Evolutionary conservation across 2,113 vertebrate species (phyloP), one percentile per base, ranked within the genome.

Genomic region (Nibea coibor): DNA sequence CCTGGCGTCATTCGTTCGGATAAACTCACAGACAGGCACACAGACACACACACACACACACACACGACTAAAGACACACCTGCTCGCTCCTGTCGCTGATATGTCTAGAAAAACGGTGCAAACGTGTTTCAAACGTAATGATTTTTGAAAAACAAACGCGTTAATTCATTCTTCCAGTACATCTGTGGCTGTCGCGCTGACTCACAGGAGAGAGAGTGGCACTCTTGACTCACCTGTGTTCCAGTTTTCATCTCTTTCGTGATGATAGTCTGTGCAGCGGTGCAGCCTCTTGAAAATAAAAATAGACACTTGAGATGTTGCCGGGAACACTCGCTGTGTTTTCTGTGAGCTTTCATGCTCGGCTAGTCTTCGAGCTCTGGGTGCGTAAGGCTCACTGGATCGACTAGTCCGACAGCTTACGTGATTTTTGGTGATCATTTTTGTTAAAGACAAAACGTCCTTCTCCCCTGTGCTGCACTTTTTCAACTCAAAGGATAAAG

Each of bases 21-120:
- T 11, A 22, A 75, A 50, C 47, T 39, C n/a, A n/a, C n/a, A 28
- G 3, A 28, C 31, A 35, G 6, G 7, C 31, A 8, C 31, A 8
- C 6, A 35, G 1, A 35, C 35, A 39, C 35, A 39, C 35, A 9
- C 35, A 39, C 35, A 9, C 35, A 39, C 8, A 39, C 22, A 8
- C 3, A 74, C 51, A 39, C 6, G 8, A 54, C 42, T 12, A 24
- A 70, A 76, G 6, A 74, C 82, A 59, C 68, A 43, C 74, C 35
- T 16, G 48, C 77, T 77, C 63, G 59, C 80, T 79, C 70, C 39
- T 74, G 72, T 47, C 67, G 74, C 80, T 91, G 91, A 93, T 93
- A 93, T 87, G 91, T 90, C 82, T 88, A 73, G 42, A 81, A 86
- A 35, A 88, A 81, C 47, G 81, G 90, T 86, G 81, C 82, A 87